A percentile compares a stretch with the other conserved stretches of the same genome.
Evolutionary conservation across 2,113 vertebrate genomes (phyloP).

Genomic region (Scomber japonicus): DNA sequence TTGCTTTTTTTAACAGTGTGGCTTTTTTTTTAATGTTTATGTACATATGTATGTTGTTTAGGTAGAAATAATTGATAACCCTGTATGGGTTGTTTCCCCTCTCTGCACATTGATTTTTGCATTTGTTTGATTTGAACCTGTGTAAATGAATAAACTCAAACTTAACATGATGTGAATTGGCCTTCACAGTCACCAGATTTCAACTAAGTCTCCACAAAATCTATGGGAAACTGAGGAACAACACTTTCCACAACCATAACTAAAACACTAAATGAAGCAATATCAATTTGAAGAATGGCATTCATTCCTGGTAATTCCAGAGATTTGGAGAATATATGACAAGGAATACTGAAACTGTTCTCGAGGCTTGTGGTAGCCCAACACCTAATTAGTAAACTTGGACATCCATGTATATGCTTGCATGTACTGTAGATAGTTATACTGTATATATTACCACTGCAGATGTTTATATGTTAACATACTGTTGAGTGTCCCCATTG

Average conservation of each 20-base stretch:
- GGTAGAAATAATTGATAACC: no score
- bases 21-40: no score
- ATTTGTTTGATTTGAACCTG: not conserved
- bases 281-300: not conserved
- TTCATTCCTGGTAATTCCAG: not conserved
- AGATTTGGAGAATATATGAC: not conserved
- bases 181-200: not conserved
- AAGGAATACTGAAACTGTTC: not conserved
- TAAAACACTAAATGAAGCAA: not conserved
- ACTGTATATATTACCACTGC: not conserved
- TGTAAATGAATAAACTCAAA: no score
- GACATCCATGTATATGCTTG: not conserved
- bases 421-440: not conserved
- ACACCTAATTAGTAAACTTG: not conserved
- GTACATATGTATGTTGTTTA: no score
- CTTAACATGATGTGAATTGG: no score
- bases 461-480: constrained; percentile 53
- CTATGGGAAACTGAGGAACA: no score
- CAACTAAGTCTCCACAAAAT: no score
- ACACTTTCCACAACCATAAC: not conserved
- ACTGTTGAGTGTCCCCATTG: constrained; percentile 77
- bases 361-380: not conserved
- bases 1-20: no score
- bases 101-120: no score
- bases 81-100: no score